Percentiles rank a stretch among this genome's conserved stretches.
These are phyloP conservation scores for Antrozous pallidus DNA, from an alignment of 2,797 vertebrate species.

Conservation along the genomic window DNA sequence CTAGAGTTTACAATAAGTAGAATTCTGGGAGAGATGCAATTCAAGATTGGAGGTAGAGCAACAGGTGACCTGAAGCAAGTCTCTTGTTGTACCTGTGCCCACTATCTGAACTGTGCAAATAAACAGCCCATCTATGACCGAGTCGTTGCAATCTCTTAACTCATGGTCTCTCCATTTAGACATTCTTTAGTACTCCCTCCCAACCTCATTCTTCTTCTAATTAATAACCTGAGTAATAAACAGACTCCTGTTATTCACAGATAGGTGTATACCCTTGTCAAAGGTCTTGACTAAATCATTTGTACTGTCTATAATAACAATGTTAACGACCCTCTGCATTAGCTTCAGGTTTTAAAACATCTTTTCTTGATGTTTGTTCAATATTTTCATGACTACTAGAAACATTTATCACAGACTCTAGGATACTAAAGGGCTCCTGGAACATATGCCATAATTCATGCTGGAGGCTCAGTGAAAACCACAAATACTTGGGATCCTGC, in stretches of 20 bases:
- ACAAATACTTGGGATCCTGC: constrained; percentile 20
- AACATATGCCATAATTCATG: constrained; percentile 74
- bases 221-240: constrained; percentile 75
- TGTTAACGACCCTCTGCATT: constrained; percentile 78
- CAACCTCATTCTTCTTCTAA: constrained; percentile 68
- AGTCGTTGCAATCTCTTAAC: background rate
- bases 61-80: background rate
- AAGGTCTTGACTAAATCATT: constrained; percentile 81
- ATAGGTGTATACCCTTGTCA: constrained; percentile 81
- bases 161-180: background rate
- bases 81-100: background rate
- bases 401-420: constrained; percentile 80
- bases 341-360: constrained; percentile 80
- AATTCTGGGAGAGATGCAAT: background rate
- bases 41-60: background rate
- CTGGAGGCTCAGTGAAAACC: constrained; percentile 62
- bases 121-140: background rate
- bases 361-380: constrained; percentile 84
- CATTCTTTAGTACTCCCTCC: constrained; percentile 19
- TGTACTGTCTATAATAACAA: constrained; percentile 78
- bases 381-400: constrained; percentile 84
- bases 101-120: background rate
- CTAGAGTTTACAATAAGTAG: background rate
- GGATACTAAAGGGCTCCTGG: constrained; percentile 74
- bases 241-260: constrained; percentile 75